These are phyloP conservation scores for Brachionus koreanus DNA, from an alignment of 1,140 invertebrate genomes.

Conservation along the genomic window DNA sequence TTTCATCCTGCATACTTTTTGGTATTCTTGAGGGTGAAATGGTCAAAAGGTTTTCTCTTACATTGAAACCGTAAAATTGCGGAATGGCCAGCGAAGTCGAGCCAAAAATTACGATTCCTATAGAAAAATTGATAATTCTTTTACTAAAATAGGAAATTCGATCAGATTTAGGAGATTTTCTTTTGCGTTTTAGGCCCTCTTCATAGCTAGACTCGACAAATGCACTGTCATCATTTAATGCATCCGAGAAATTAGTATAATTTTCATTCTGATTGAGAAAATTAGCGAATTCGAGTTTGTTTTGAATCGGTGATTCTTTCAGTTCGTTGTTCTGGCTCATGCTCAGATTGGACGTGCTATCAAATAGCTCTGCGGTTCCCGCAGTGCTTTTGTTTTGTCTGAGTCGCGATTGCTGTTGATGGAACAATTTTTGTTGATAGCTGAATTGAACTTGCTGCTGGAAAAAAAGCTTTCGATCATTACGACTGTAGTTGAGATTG, in stretches of 20 bases:
- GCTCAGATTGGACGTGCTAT: not conserved
- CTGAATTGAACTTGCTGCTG: slow-evolving; percentile 5
- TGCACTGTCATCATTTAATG: not conserved
- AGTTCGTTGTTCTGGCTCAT: not conserved
- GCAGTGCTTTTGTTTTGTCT: not conserved
- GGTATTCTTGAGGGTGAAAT: slow-evolving; percentile 6
- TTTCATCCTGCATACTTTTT: not conserved
- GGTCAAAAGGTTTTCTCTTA: slow-evolving; percentile 1
- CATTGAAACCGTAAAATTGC: slow-evolving; percentile 16
- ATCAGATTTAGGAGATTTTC: not conserved
- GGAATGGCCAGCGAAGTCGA: slow-evolving; percentile 17
- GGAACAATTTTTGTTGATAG: slow-evolving; percentile 27
- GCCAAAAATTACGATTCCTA: not conserved
- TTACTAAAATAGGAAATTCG: not conserved
- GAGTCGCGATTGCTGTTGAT: slow-evolving; percentile 5
- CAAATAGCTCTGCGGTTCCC: not conserved
- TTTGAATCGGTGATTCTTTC: not conserved
- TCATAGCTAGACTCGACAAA: not conserved
- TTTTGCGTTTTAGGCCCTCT: not conserved
- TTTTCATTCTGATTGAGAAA: not conserved
- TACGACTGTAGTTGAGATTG: slow-evolving; percentile 13
- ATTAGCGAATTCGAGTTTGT: not conserved
- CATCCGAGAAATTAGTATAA: not conserved
- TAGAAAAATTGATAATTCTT: not conserved
- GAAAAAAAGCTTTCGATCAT: not conserved